Base-by-base conservation (phyloP, 2,797 vertebrate genomes). In the Anomalospiza imberbis region DNA sequence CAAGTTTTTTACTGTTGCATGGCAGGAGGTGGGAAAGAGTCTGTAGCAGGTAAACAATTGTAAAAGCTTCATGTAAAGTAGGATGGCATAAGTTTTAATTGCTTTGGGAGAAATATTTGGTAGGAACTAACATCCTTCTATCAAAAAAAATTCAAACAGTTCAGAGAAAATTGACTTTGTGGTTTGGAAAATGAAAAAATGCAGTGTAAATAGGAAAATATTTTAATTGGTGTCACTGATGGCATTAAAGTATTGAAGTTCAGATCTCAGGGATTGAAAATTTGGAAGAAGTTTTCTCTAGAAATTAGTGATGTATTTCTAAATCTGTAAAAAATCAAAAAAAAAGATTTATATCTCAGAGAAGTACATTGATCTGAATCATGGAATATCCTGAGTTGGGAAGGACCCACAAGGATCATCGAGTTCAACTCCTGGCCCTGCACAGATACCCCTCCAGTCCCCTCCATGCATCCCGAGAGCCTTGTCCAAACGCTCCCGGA, bases 371-470 rank as follows among this genome's bases (percentile, higher is more conserved):
- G 13, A 38, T 25, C 44, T 48, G 44, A 48, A 15, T 25, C 4
- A 12, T 5, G 6, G n/a, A 58, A 25, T 58, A 51, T 29, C 2
- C 29, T 45, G 45, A n/a, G 13, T 10, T 66, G 9, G 12, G 2
- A n/a, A 9, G 5, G 32, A 57, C 3, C 7, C 44, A 36, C 16
- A 2, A 5, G 32, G 50, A 17, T 44, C 28, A 57, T 19, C 0
- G 0, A 65, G 44, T 38, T 26, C 74, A 44, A 0, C 17, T 4
- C 8, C 50, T 7, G 2, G 12, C 48, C 58, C 26, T 86, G 25
- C 48, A 12, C 40, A 53, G 63, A n/a, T n/a, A 40, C 20, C 54
- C 40, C 63, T 2, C 34, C 18, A 47, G 5, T 61, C 55, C 21
- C 47, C 21, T 57, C 34, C 42, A 21, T 34, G 14, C 66, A 34